Conservation (phyloP, 2,113 vertebrate species). For the Dipodomys ordii region DNA sequence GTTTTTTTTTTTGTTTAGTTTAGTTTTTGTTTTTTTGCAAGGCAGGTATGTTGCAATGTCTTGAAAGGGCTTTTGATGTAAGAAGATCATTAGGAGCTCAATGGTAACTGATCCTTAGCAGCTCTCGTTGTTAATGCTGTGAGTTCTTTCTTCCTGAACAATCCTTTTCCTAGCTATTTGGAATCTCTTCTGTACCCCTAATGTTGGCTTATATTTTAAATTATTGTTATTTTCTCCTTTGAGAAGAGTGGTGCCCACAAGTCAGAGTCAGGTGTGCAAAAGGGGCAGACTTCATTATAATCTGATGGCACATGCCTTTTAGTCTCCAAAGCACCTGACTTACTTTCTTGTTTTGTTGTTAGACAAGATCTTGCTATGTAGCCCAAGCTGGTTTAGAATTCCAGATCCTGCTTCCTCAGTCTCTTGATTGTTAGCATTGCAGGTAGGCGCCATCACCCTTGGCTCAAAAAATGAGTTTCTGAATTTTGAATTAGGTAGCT, state of each 20-base stretch:
- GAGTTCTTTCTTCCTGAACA: conserved; percentile 56
- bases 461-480: not conserved
- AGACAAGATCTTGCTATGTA: too few relatives aligned
- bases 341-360: too few relatives aligned
- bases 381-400: too few relatives aligned
- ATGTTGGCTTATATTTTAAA: conserved; percentile 71
- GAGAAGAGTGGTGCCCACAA: conserved; percentile 42
- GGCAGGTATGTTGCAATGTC: conserved; percentile 89
- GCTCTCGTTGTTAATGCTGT: conserved; percentile 71
- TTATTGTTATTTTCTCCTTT: conserved; percentile 32
- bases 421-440: too few relatives aligned
- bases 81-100: conserved; percentile 92
- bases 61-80: conserved; percentile 93
- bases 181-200: conserved; percentile 74
- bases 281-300: conserved; percentile 5
- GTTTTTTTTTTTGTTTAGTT: too few relatives aligned
- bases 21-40: conserved; percentile 80
- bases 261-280: conserved; percentile 20
- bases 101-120: conserved; percentile 91
- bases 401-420: too few relatives aligned
- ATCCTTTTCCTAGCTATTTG: conserved; percentile 79
- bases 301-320: not conserved
- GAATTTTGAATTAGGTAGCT: not conserved
- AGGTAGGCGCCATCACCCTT: too few relatives aligned
- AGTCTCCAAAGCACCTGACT: conserved; percentile 30